phyloP scores from a whole-genome alignment of 2,888 invertebrate species.

The Thera obeliscata region DNA sequence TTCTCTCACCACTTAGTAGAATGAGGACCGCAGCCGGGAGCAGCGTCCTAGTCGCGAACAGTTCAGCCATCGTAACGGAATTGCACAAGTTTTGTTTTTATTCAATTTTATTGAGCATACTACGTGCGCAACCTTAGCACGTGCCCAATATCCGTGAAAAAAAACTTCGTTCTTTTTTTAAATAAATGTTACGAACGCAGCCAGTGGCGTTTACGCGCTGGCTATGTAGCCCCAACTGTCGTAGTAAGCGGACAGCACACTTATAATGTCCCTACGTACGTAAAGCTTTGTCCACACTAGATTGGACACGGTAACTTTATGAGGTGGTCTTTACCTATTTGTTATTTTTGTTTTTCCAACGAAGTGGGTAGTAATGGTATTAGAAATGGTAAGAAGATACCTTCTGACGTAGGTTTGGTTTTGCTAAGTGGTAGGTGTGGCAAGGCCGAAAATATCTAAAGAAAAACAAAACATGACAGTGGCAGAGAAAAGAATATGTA shows the following conservation, averaged over 20 bases:
- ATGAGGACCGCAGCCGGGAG: slow-evolving; percentile 61
- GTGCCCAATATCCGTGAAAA: background rate
- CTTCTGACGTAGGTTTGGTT: background rate
- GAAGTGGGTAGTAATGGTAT: background rate
- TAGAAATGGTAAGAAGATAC: background rate
- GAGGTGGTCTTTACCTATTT: background rate
- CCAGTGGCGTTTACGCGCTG: slow-evolving; percentile 49
- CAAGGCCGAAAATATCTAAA: background rate
- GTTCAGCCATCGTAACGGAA: slow-evolving; percentile 57
- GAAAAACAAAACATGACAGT: background rate
- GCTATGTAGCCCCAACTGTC: slow-evolving; percentile 45
- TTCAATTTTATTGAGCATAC: slow-evolving; percentile 19
- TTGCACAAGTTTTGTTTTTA: slow-evolving; percentile 47
- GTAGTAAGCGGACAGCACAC: slow-evolving; percentile 37
- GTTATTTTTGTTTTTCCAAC: slow-evolving; percentile 2
- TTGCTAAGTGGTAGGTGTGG: background rate
- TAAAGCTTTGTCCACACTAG: slow-evolving; percentile 44
- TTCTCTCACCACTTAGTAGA: slow-evolving; percentile 74
- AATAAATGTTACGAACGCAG: slow-evolving; percentile 15
- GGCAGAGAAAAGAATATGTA: too few species aligned
- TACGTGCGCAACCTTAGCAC: slow-evolving; percentile 3
- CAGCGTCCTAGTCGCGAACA: slow-evolving; percentile 44
- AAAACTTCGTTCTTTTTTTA: background rate
- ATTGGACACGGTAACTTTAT: slow-evolving; percentile 8
- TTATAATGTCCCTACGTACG: slow-evolving; percentile 34